phyloP scores from a whole-genome alignment of 1,140 invertebrate genomes.

The Philotrypesis tridentata region DNA sequence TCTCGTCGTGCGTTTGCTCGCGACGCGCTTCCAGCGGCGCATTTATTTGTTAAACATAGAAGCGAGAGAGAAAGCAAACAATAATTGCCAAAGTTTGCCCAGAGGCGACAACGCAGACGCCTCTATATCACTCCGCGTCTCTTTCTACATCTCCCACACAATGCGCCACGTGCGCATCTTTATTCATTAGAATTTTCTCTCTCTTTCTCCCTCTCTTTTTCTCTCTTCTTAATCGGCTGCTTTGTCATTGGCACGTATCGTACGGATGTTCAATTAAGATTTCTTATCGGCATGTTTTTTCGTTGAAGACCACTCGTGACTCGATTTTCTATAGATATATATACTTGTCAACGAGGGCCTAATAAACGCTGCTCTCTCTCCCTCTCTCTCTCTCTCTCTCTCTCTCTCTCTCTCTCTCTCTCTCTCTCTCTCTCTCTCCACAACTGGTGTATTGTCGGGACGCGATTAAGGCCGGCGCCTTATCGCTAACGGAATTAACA shows the following conservation, averaged over 20 bases:
- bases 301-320: constrained; percentile 1
- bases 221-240: background rate
- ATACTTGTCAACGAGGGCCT: constrained; percentile 9
- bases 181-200: too few relatives aligned
- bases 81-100: background rate
- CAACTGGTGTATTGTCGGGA: too few relatives aligned
- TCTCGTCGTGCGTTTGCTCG: background rate
- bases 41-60: background rate
- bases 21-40: too few relatives aligned
- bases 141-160: background rate
- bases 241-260: constrained; percentile 50
- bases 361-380: too few relatives aligned
- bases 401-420: too few relatives aligned
- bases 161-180: background rate
- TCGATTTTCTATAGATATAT: background rate
- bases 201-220: background rate
- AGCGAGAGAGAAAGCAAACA: background rate
- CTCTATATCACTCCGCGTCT: too few relatives aligned
- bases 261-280: constrained; percentile 49
- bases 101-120: background rate
- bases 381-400: too few relatives aligned
- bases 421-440: too few relatives aligned
- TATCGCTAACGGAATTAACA: too few relatives aligned
- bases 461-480: too few relatives aligned
- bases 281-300: constrained; percentile 25